Evolutionary conservation across 2,888 invertebrate species (phyloP).

Genomic region (Adelognathus sp.): DNA sequence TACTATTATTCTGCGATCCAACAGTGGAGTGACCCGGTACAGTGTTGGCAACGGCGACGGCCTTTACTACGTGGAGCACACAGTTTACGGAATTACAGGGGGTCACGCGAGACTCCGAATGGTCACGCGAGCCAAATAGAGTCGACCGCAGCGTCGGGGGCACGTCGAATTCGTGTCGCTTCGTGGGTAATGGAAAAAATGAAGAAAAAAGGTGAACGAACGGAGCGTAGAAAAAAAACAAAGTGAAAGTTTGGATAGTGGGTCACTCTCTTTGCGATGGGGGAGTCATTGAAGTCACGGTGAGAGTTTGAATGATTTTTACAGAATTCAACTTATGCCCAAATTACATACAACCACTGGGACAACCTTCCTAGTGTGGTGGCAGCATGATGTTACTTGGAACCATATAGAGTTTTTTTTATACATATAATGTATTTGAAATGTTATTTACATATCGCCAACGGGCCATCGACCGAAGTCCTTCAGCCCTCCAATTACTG

Average conservation of each 20-base stretch:
- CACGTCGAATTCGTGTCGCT: neutral
- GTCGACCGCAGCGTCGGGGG: neutral
- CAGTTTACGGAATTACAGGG: slow-evolving; percentile 29
- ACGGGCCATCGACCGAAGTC: too few species aligned
- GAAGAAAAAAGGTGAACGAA: neutral
- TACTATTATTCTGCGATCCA: slow-evolving; percentile 14
- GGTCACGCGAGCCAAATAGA: slow-evolving; percentile 13
- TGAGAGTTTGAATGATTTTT: too few species aligned
- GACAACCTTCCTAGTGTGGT: too few species aligned
- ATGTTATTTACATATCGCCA: too few species aligned
- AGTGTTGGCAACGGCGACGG: slow-evolving; percentile 5
- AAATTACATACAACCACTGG: too few species aligned
- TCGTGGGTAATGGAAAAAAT: neutral
- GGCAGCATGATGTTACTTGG: too few species aligned
- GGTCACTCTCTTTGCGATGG: neutral
- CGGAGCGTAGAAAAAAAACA: neutral
- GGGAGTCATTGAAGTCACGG: neutral
- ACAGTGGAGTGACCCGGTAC: neutral
- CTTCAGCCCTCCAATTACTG: too few species aligned
- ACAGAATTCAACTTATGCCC: too few species aligned
- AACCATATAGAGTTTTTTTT: too few species aligned
- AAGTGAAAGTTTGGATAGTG: neutral
- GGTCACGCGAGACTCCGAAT: slow-evolving; percentile 6
- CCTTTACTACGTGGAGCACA: neutral
- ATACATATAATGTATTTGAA: too few species aligned